Percentiles rank a stretch among this genome's conserved stretches.
Evolutionary conservation across 2,888 invertebrate species (phyloP).

Genomic region (Ophion ventricosus): DNA sequence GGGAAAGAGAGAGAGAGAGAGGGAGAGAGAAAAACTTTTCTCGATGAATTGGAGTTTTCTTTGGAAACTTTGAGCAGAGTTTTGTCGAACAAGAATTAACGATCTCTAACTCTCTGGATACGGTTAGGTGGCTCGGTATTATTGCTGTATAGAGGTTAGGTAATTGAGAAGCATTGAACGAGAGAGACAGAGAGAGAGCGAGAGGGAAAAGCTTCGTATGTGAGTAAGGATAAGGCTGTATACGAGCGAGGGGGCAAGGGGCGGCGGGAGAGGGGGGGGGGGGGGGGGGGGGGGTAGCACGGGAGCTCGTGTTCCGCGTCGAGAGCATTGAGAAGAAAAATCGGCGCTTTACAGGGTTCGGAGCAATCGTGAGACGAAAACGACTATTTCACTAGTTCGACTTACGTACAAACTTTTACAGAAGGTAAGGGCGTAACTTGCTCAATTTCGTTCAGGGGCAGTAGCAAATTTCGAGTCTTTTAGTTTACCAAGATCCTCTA

Average conservation of each 20-base stretch:
- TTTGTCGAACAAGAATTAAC: constrained; percentile 62
- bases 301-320: constrained; percentile 35
- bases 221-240: background rate
- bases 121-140: constrained; percentile 26
- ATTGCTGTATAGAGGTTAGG: constrained; percentile 37
- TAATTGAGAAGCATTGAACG: constrained; percentile 59
- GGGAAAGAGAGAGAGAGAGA: background rate
- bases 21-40: constrained; percentile 30
- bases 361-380: constrained; percentile 45
- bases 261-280: background rate
- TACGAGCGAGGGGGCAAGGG: background rate
- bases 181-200: background rate
- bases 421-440: constrained; percentile 11
- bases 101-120: constrained; percentile 55
- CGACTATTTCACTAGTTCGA: constrained; percentile 50
- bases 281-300: background rate
- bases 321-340: constrained; percentile 48
- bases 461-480: background rate
- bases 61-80: constrained; percentile 46
- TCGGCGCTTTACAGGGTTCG: constrained; percentile 29
- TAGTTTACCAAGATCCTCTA: background rate
- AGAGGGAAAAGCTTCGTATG: constrained; percentile 5
- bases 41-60: constrained; percentile 48
- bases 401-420: background rate
- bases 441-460: background rate